Conservation (phyloP, 1,140 invertebrate species). For the Aphis craccivora region DNA sequence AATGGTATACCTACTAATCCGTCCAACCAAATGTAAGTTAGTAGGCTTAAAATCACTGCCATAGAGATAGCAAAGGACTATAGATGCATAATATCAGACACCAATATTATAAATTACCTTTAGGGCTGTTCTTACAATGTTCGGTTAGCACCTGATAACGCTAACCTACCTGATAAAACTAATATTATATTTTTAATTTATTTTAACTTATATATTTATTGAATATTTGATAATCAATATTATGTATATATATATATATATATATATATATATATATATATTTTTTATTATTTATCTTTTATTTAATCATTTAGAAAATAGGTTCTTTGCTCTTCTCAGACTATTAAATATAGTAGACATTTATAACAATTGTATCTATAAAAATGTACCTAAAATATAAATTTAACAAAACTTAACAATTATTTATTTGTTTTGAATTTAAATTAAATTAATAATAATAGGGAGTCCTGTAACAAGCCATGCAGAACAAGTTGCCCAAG, state of each 20-base stretch:
- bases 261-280: too few relatives aligned
- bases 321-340: too few relatives aligned
- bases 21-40: background rate
- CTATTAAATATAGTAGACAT: background rate
- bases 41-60: background rate
- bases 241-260: background rate
- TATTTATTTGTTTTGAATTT: background rate
- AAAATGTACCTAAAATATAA: background rate
- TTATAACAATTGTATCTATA: background rate
- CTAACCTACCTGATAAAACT: too few relatives aligned
- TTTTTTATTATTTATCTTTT: too few relatives aligned
- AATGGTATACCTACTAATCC: background rate
- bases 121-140: too few relatives aligned
- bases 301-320: too few relatives aligned
- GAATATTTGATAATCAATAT: background rate
- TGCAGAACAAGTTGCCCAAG: slow-evolving; percentile 40
- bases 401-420: background rate
- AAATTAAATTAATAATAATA: background rate
- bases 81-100: background rate
- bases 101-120: background rate
- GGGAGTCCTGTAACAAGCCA: slow-evolving; percentile 50
- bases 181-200: background rate
- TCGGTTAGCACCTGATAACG: too few relatives aligned
- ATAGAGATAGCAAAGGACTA: background rate
- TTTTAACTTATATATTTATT: background rate